Conservation (phyloP, 53 echinoderm and acorn worm species). For the Pentamera pediparva region DNA sequence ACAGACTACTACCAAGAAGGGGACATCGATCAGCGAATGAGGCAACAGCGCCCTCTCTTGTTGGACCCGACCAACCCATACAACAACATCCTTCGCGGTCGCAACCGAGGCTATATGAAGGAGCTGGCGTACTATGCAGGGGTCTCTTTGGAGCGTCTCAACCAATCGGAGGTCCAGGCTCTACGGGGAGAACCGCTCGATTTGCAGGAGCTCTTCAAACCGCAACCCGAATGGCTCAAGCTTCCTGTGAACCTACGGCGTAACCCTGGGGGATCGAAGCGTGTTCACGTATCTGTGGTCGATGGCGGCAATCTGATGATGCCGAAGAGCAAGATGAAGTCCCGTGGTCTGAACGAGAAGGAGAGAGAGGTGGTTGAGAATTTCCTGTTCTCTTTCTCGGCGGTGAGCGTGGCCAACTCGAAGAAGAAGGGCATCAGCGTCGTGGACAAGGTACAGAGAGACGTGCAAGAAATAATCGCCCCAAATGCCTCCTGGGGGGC, state of each 20-base stretch:
- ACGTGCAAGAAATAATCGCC: not conserved
- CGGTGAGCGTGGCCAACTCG: not conserved
- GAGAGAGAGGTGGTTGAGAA: constrained; percentile 9
- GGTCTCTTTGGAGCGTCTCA: not conserved
- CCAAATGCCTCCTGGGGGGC: not conserved
- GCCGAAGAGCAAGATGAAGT: constrained; percentile 1
- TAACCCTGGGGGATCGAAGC: not conserved
- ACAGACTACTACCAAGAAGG: not conserved
- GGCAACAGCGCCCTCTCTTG: not conserved
- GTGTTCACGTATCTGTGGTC: not conserved
- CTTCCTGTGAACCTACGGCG: not conserved
- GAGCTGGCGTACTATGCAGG: not conserved
- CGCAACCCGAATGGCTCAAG: not conserved
- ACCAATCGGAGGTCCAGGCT: not conserved
- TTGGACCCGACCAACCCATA: constrained; percentile 25
- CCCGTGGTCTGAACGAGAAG: not conserved
- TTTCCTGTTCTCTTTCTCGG: constrained; percentile 4
- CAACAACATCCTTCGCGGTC: constrained; percentile 21
- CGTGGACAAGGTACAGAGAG: not conserved
- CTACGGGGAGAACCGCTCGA: not conserved
- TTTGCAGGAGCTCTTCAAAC: not conserved
- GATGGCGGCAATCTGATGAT: not conserved
- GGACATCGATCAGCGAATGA: not conserved
- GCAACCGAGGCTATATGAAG: not conserved
- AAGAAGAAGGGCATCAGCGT: not conserved